Conservation (phyloP, 2,113 vertebrate genomes). For the Pseudois nayaur region DNA sequence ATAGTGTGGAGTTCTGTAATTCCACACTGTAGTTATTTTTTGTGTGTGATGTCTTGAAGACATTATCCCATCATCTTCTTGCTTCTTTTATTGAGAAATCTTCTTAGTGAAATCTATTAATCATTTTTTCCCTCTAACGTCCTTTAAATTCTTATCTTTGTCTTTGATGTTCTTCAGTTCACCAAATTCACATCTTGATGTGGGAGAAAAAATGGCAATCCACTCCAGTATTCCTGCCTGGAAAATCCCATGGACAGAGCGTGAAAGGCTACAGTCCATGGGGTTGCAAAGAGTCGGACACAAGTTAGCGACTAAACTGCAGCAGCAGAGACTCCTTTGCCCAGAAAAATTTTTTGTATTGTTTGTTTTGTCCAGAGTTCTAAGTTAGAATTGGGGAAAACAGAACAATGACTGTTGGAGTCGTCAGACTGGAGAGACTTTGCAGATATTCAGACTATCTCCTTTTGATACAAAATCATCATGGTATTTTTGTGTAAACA, state of each 20-base stretch:
- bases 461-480: neutral
- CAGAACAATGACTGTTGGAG: neutral
- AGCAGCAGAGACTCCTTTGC: neutral
- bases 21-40: neutral
- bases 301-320: neutral
- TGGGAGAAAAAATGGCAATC: neutral
- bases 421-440: neutral
- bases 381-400: neutral
- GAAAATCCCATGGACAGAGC: neutral
- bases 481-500: neutral
- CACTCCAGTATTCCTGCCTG: neutral
- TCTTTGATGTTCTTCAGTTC: neutral
- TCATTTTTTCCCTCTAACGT: neutral
- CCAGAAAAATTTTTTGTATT: neutral
- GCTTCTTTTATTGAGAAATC: neutral
- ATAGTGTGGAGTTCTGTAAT: neutral
- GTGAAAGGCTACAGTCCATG: neutral
- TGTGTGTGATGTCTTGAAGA: neutral
- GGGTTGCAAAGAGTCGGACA: neutral
- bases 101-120: neutral
- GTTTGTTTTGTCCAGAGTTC: conserved; percentile 18
- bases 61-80: neutral
- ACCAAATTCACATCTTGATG: neutral
- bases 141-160: neutral
- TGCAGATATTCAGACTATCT: neutral